phyloP scores from a whole-genome alignment of 2,113 vertebrate species.

The Syrmaticus mikado region DNA sequence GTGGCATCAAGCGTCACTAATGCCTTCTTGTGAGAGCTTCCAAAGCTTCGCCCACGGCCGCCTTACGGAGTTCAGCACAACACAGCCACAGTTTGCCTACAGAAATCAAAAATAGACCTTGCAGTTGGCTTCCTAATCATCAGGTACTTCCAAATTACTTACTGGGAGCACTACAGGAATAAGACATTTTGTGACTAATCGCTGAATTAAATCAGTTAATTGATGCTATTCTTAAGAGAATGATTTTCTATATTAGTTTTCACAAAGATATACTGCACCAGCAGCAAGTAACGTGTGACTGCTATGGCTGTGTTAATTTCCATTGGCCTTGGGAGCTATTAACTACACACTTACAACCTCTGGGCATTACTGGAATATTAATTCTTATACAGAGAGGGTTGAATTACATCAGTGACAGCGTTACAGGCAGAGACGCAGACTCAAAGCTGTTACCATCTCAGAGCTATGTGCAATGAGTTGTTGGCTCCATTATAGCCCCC shows the following conservation, averaged over 20 bases:
- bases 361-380: conserved; percentile 68
- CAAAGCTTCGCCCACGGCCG: not conserved
- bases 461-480: not conserved
- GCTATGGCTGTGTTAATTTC: conserved; percentile 62
- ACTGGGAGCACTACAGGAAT: conserved; percentile 39
- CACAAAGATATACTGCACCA: conserved; percentile 65
- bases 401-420: not conserved
- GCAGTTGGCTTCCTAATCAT: conserved; percentile 38
- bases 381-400: conserved; percentile 48
- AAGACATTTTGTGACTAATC: conserved; percentile 71
- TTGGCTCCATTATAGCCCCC: not conserved
- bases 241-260: conserved; percentile 70
- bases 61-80: conserved; percentile 8
- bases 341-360: conserved; percentile 67
- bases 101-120: conserved; percentile 23
- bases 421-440: not conserved
- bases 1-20: not conserved
- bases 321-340: conserved; percentile 70
- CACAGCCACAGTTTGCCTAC: not conserved
- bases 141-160: conserved; percentile 64
- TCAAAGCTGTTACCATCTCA: not conserved
- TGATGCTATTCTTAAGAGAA: conserved; percentile 75
- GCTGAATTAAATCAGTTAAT: conserved; percentile 70
- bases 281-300: conserved; percentile 65
- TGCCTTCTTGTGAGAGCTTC: conserved; percentile 10